These are phyloP conservation scores for Epistrophe eligans DNA, from an alignment of 2,888 invertebrate species.

Conservation along the genomic window DNA sequence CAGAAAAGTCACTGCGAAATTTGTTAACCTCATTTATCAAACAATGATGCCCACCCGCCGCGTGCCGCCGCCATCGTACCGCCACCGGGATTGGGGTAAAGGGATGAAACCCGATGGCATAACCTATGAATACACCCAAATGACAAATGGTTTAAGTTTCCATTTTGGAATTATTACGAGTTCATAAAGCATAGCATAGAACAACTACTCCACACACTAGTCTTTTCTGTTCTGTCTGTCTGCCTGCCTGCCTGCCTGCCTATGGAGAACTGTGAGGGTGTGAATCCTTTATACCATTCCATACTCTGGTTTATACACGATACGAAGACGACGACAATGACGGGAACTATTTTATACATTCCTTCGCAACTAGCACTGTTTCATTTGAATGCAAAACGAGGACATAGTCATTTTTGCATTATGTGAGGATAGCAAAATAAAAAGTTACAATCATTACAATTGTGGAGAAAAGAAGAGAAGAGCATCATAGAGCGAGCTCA, in stretches of 20 bases:
- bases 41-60: conserved; percentile 47
- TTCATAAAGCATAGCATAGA: conserved; percentile 66
- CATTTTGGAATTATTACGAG: conserved; percentile 74
- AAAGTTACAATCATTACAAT: conserved; percentile 68
- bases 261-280: conserved; percentile 35
- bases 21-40: conserved; percentile 76
- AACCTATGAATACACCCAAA: conserved; percentile 55
- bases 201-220: conserved; percentile 18
- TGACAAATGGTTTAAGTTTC: conserved; percentile 75
- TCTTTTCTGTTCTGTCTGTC: neutral
- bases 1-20: conserved; percentile 65
- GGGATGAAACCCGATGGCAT: conserved; percentile 35
- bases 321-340: neutral
- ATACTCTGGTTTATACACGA: neutral
- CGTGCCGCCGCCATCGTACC: neutral
- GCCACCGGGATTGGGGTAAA: neutral
- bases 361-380: conserved; percentile 37
- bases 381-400: conserved; percentile 56
- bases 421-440: conserved; percentile 17
- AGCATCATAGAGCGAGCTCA: conserved; percentile 17
- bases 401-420: conserved; percentile 25
- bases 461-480: neutral
- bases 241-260: conserved; percentile 21
- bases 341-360: conserved; percentile 31
- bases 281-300: neutral